phyloP scores from a whole-genome alignment of 1,140 invertebrate genomes.

The Prorops nasuta region DNA sequence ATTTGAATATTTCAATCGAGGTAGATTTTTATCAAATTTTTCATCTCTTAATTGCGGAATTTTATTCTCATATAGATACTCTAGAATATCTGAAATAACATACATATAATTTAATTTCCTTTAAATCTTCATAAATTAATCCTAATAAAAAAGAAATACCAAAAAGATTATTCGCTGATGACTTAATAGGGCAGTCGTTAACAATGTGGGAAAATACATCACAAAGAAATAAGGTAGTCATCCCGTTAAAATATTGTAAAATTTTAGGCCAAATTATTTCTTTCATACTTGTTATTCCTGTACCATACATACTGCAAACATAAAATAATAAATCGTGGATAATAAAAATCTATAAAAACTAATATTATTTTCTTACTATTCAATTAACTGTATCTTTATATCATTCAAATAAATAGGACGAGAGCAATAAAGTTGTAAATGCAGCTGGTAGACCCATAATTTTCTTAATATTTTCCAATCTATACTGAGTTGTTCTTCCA shows the following conservation, averaged over 20 bases:
- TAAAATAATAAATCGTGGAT: conserved; percentile 2
- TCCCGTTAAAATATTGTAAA: conserved; percentile 33
- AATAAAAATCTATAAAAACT: conserved; percentile 10
- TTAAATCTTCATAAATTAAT: conserved; percentile 4
- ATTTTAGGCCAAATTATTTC: conserved; percentile 35
- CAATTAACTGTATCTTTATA: conserved; percentile 43
- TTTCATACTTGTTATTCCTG: conserved; percentile 19
- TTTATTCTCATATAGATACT: conserved; percentile 26
- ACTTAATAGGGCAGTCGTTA: neutral
- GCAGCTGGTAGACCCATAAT: conserved; percentile 39
- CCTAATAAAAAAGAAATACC: conserved; percentile 18
- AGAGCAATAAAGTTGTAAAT: conserved; percentile 42
- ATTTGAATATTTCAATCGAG: conserved; percentile 27
- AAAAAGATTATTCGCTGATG: conserved; percentile 7
- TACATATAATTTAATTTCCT: neutral
- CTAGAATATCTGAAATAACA: conserved; percentile 25
- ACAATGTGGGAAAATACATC: conserved; percentile 19
- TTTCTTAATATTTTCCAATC: conserved; percentile 17
- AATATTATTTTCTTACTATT: conserved; percentile 37
- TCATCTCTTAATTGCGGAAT: conserved; percentile 20
- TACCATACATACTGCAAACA: conserved; percentile 34
- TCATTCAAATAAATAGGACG: conserved; percentile 36
- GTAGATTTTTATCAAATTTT: conserved; percentile 25
- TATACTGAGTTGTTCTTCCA: conserved; percentile 35
- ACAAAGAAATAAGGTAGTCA: conserved; percentile 30